Base-by-base conservation (phyloP, 1,140 invertebrate species). In the Brachionus sp. region DNA sequence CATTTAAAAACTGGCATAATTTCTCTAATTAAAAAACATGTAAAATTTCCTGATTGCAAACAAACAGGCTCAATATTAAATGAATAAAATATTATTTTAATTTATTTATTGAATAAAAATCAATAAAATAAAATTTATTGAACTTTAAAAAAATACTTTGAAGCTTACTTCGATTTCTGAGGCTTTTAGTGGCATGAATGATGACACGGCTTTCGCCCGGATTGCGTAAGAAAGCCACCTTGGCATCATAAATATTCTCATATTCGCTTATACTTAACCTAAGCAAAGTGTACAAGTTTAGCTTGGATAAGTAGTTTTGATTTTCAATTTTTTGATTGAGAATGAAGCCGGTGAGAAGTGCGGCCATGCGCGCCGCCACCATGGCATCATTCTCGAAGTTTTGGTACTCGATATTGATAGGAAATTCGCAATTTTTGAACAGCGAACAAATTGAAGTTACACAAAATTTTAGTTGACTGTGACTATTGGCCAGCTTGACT, bases 351-450 rank as follows among this genome's bases (percentile, higher is more conserved):
- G 77, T 62, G n/a, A 80, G 13, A 10, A 80, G 23, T 0, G 35
- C 19, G 16, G 50, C 77, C 16, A 62, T 25, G 37, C 50, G 62
- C 9, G 50, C 77, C 5, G 62, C 62, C 46, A 66, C 35, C 50
- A 37, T 25, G 19, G 77, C 77, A 37, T 66, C 62, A 25, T 57
- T 44, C 33, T 80, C 77, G 9, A 66, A 62, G 39, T 66, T 44
- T 13, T 62, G 25, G 35, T 80, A 80, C 16, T 57, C 62, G 12
- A 80, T 80, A n/a, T 80, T 42, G 12, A 80, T 66, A 0, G 77
- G 77, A 80, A 80, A 80, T 62, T 80, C 77, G 29, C 77, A 80
- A 66, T 66, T 80, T 62, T 80, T 66, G 33, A 80, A 57, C 33
- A 80, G 57, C 10, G 35, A 42, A 62, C 77, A 80, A 19, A 80